phyloP scores from a whole-genome alignment of 2,113 vertebrate genomes.

The Callipepla californica region DNA sequence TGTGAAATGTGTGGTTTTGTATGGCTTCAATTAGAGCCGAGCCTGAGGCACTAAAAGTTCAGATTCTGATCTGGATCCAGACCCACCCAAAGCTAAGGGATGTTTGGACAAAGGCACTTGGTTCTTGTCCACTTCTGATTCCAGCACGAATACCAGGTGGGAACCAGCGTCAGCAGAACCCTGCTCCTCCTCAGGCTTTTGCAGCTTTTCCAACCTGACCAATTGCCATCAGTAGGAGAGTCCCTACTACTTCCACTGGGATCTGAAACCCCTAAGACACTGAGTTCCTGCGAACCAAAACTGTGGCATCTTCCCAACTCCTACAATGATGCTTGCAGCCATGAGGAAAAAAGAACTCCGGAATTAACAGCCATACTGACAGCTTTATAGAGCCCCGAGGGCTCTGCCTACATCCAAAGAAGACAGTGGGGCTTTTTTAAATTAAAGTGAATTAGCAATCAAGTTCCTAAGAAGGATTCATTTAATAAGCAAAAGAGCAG shows the following conservation, averaged over 20 bases:
- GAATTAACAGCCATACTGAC: slow-evolving; percentile 56
- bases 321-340: slow-evolving; percentile 44
- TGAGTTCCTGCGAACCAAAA: slow-evolving; percentile 13
- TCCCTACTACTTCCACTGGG: neutral
- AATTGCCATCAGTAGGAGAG: neutral
- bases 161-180: neutral
- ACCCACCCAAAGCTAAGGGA: slow-evolving; percentile 56
- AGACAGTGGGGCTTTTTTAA: slow-evolving; percentile 38
- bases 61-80: slow-evolving; percentile 66
- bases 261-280: neutral
- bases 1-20: slow-evolving; percentile 62
- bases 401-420: slow-evolving; percentile 42
- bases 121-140: neutral
- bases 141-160: slow-evolving; percentile 43
- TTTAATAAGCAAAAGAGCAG: slow-evolving; percentile 59
- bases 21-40: slow-evolving; percentile 66
- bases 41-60: slow-evolving; percentile 60
- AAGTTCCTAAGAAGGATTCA: slow-evolving; percentile 53
- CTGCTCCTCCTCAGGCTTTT: neutral
- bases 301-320: slow-evolving; percentile 38
- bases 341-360: slow-evolving; percentile 27
- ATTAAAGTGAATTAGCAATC: slow-evolving; percentile 66
- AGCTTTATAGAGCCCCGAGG: slow-evolving; percentile 57
- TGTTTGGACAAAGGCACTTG: slow-evolving; percentile 11
- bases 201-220: neutral